A percentile compares a stretch with the other conserved stretches of the same genome.
Evolutionary conservation across 2,888 invertebrate genomes (phyloP).

Genomic region (Dynastes tityus): DNA sequence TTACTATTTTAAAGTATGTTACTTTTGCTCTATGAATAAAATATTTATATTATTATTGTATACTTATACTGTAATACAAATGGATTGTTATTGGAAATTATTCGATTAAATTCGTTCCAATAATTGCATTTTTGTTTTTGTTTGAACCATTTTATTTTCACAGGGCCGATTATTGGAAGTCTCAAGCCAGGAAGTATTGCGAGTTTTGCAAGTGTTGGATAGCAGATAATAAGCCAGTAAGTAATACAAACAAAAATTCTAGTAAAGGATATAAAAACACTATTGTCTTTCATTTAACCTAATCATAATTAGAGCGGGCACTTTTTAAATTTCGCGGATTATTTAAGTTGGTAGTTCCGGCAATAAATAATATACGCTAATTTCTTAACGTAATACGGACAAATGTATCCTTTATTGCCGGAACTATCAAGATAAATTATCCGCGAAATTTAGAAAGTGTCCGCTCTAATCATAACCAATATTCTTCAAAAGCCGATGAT

Average conservation of each 20-base stretch:
- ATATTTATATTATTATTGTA: slow-evolving; percentile 26
- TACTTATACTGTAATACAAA: slow-evolving; percentile 32
- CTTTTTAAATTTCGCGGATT: no score
- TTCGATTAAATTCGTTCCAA: slow-evolving; percentile 39
- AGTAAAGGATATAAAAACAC: not conserved
- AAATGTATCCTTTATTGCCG: no score
- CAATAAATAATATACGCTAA: no score
- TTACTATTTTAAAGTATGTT: slow-evolving; percentile 15
- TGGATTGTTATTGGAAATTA: slow-evolving; percentile 45
- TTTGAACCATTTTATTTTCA: slow-evolving; percentile 60
- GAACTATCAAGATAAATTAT: no score
- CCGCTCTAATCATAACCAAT: no score
- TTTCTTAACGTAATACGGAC: no score
- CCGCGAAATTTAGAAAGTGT: no score
- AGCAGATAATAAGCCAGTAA: slow-evolving; percentile 94
- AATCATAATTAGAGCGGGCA: not conserved
- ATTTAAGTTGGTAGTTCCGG: no score
- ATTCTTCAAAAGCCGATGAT: no score
- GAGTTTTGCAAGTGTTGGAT: slow-evolving; percentile 99
- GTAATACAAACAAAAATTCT: slow-evolving; percentile 60
- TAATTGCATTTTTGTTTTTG: slow-evolving; percentile 19
- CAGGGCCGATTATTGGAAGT: slow-evolving; percentile 98
- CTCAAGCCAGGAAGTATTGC: slow-evolving; percentile 94
- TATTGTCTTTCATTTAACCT: not conserved
- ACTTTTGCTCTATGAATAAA: slow-evolving; percentile 15